Conservation (phyloP, 2,888 invertebrate genomes). For the Ommatoiulus sabulosus region DNA sequence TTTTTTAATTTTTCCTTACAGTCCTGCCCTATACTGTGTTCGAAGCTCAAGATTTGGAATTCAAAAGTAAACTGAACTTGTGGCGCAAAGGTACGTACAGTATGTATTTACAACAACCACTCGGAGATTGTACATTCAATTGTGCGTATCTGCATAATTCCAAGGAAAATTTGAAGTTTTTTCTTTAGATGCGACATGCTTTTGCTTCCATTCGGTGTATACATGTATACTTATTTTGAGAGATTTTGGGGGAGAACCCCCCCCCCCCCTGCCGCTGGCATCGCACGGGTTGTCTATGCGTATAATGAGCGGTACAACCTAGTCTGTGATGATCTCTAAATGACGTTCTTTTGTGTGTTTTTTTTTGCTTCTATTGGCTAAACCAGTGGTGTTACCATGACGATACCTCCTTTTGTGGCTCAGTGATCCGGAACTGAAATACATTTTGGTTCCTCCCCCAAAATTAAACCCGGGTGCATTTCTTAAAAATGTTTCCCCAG, state of each 20-base stretch:
- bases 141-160: too few species aligned
- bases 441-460: neutral
- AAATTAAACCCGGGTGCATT: neutral
- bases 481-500: neutral
- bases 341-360: neutral
- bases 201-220: neutral
- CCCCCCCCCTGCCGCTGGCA: neutral
- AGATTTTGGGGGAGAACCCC: neutral
- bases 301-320: neutral
- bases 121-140: too few species aligned
- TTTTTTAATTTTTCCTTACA: too few species aligned
- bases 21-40: too few species aligned
- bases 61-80: too few species aligned
- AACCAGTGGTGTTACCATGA: neutral
- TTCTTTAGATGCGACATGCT: neutral
- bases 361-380: neutral
- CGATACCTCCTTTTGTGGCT: constrained; percentile 9
- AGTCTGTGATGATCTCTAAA: constrained; percentile 32
- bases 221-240: neutral
- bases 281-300: neutral
- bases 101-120: too few species aligned
- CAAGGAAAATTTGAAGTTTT: too few species aligned
- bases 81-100: too few species aligned
- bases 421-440: neutral
- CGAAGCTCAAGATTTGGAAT: too few species aligned